These are phyloP conservation scores for Tetropium fuscum DNA, from an alignment of 2,888 invertebrate species.

Conservation along the genomic window DNA sequence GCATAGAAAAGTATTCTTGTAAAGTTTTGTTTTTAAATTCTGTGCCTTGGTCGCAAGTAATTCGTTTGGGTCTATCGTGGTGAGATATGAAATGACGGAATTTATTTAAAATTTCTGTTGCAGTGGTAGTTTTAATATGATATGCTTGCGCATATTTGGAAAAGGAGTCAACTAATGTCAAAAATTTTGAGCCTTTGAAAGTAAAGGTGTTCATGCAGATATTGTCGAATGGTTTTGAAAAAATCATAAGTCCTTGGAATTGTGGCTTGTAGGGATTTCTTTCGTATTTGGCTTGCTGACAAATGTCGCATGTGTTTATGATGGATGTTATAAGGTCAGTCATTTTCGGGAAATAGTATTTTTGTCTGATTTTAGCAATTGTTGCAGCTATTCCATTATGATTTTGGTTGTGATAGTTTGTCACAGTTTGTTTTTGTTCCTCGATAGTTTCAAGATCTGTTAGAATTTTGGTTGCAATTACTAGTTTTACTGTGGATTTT, in stretches of 20 bases:
- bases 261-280: neutral
- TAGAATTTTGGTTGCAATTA: too few relatives aligned
- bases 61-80: neutral
- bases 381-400: conserved; percentile 8
- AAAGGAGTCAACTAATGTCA: neutral
- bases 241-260: neutral
- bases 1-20: neutral
- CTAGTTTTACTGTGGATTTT: too few relatives aligned
- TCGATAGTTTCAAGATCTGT: too few relatives aligned
- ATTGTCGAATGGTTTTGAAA: neutral
- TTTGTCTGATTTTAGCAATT: neutral
- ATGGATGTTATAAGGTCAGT: neutral
- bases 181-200: neutral
- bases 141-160: neutral
- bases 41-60: neutral
- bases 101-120: neutral
- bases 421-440: neutral
- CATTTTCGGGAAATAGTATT: neutral
- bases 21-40: conserved; percentile 3
- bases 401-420: neutral
- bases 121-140: neutral
- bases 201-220: neutral
- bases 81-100: neutral
- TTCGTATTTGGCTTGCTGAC: neutral
- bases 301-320: conserved; percentile 1